Evolutionary conservation across 1,140 invertebrate genomes (phyloP).

Genomic region (Eueides isabella): DNA sequence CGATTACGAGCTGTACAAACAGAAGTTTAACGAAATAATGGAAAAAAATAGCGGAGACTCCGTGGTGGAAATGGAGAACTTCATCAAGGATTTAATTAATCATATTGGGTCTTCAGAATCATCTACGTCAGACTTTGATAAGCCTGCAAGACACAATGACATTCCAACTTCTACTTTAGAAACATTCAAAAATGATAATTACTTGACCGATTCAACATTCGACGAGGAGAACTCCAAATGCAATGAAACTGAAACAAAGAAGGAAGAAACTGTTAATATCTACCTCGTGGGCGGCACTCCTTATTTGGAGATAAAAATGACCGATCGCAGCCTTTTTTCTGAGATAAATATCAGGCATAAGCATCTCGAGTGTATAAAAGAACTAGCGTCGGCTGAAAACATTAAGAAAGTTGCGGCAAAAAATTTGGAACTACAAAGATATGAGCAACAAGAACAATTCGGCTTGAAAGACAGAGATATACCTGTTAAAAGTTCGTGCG

Average conservation of each 20-base stretch:
- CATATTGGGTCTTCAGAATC: slow-evolving; percentile 61
- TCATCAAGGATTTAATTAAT: slow-evolving; percentile 66
- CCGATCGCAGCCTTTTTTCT: slow-evolving; percentile 57
- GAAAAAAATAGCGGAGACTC: slow-evolving; percentile 55
- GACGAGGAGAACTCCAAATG: slow-evolving; percentile 44
- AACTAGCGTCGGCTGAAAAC: slow-evolving; percentile 65
- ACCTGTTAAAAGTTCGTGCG: slow-evolving; percentile 61
- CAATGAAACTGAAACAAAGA: slow-evolving; percentile 39
- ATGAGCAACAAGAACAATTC: slow-evolving; percentile 39
- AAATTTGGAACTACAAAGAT: slow-evolving; percentile 56
- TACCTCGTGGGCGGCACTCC: slow-evolving; percentile 49
- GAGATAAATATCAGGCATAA: slow-evolving; percentile 64
- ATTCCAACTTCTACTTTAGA: slow-evolving; percentile 42
- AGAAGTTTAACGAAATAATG: slow-evolving; percentile 63
- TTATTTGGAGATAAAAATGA: slow-evolving; percentile 60
- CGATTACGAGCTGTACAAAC: slow-evolving; percentile 69
- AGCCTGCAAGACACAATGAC: not conserved
- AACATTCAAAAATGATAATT: slow-evolving; percentile 62
- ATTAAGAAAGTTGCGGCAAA: slow-evolving; percentile 59
- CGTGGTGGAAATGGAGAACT: slow-evolving; percentile 62
- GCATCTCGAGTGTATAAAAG: slow-evolving; percentile 31
- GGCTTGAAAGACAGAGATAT: slow-evolving; percentile 57
- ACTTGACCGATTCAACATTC: slow-evolving; percentile 52
- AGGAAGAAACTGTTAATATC: slow-evolving; percentile 56
- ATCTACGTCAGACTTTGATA: slow-evolving; percentile 17